These are phyloP conservation scores for Acholoe squamosa DNA, from an alignment of 2,888 invertebrate genomes.

Conservation along the genomic window DNA sequence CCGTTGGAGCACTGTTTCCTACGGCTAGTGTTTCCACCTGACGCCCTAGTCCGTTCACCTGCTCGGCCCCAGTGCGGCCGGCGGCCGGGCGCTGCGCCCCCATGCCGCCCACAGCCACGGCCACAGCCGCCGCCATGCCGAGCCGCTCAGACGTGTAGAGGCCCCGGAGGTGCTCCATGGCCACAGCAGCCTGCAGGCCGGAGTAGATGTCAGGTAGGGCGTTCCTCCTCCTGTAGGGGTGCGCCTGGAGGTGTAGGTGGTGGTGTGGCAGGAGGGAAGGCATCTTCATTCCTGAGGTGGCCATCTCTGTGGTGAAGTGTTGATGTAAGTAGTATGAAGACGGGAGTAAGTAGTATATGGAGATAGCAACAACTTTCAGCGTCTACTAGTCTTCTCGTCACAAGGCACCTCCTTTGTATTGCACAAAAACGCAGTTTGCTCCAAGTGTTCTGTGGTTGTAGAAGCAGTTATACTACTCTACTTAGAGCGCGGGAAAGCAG, in stretches of 20 bases:
- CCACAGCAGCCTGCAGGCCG: constrained; percentile 49
- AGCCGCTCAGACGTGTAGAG: constrained; percentile 41
- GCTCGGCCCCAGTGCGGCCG: neutral
- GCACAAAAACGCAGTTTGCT: no score
- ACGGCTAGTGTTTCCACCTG: constrained; percentile 11
- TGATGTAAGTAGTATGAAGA: no score
- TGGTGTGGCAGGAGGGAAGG: constrained; percentile 5
- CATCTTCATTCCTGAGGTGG: constrained; percentile 11
- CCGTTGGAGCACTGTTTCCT: neutral
- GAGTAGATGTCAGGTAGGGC: constrained; percentile 66
- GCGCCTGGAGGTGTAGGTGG: neutral
- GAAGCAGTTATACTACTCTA: no score
- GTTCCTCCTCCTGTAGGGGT: constrained; percentile 62
- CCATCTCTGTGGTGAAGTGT: neutral
- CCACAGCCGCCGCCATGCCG: neutral
- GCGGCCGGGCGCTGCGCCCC: neutral
- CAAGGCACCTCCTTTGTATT: no score
- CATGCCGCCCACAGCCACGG: neutral
- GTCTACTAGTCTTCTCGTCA: no score
- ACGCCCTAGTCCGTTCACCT: neutral
- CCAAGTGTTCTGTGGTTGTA: no score
- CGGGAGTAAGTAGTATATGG: no score
- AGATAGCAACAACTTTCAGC: no score
- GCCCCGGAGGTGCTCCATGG: constrained; percentile 50
- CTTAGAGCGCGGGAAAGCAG: no score